phyloP scores from a whole-genome alignment of 2,113 vertebrate genomes.

The Pagrus major region DNA sequence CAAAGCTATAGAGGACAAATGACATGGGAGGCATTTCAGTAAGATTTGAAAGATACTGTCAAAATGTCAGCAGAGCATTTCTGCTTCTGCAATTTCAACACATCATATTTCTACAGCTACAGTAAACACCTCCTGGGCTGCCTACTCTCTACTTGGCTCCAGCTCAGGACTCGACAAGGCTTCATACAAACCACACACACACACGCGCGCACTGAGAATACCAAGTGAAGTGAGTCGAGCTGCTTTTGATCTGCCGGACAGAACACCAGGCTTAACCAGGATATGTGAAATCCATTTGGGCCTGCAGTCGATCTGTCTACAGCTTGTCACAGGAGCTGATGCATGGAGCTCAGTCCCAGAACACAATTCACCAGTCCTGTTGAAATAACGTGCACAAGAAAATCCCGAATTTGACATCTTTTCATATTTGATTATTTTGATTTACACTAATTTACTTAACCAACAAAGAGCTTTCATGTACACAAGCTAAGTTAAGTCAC shows the following conservation, averaged over 20 bases:
- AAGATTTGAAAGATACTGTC: constrained; percentile 19
- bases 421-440: background rate
- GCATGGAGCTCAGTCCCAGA: background rate
- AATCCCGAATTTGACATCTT: background rate
- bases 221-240: background rate
- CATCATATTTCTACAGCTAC: constrained; percentile 46
- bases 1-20: constrained; percentile 21
- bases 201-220: constrained; percentile 4
- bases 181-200: constrained; percentile 16
- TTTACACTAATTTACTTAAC: background rate
- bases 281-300: constrained; percentile 44
- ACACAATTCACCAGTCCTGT: background rate
- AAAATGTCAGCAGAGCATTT: constrained; percentile 22
- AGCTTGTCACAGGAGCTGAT: constrained; percentile 35
- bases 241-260: constrained; percentile 2
- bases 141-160: constrained; percentile 40
- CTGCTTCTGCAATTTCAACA: constrained; percentile 32
- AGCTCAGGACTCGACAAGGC: constrained; percentile 15
- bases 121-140: constrained; percentile 42
- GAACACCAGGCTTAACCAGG: constrained; percentile 16
- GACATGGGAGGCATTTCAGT: background rate
- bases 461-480: background rate
- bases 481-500: background rate
- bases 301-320: constrained; percentile 8
- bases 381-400: background rate